Conservation (phyloP, 2,113 vertebrate genomes). For the Anolis carolinensis region DNA sequence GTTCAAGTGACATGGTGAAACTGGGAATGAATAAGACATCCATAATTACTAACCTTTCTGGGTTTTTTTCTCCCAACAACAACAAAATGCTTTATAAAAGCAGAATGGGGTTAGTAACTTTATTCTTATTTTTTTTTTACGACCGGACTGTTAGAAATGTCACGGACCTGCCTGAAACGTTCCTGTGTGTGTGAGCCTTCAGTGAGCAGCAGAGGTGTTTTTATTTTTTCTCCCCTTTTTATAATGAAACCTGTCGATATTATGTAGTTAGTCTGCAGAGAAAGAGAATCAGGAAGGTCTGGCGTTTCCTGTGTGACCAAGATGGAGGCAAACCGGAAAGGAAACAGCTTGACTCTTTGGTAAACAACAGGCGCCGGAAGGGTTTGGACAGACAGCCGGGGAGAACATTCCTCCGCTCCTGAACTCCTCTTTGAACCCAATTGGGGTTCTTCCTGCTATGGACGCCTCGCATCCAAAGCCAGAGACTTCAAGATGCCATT, state of each 20-base stretch:
- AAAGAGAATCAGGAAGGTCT: constrained; percentile 65
- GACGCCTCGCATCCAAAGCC: constrained; percentile 60
- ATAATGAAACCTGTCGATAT: constrained; percentile 73
- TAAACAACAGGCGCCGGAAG: constrained; percentile 49
- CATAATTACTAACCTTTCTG: constrained; percentile 77
- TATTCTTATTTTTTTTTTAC: constrained; percentile 64
- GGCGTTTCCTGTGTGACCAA: constrained; percentile 51
- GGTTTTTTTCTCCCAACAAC: constrained; percentile 63
- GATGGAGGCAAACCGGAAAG: not conserved
- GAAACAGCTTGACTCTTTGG: not conserved
- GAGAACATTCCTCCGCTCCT: constrained; percentile 52
- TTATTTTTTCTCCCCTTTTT: constrained; percentile 16
- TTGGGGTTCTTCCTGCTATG: constrained; percentile 72
- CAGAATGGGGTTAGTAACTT: constrained; percentile 77
- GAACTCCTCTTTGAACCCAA: constrained; percentile 68
- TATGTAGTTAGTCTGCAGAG: constrained; percentile 79
- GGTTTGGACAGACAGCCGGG: not conserved
- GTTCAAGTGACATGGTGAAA: constrained; percentile 84
- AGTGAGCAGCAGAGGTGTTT: constrained; percentile 77
- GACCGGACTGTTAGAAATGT: constrained; percentile 77
- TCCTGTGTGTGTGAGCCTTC: constrained; percentile 80
- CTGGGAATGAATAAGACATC: constrained; percentile 83
- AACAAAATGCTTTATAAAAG: constrained; percentile 75
- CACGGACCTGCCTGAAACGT: constrained; percentile 79
- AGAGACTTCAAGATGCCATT: constrained; percentile 69